Conservation (phyloP, 2,113 vertebrate species). For the Chlamydotis undulata region DNA sequence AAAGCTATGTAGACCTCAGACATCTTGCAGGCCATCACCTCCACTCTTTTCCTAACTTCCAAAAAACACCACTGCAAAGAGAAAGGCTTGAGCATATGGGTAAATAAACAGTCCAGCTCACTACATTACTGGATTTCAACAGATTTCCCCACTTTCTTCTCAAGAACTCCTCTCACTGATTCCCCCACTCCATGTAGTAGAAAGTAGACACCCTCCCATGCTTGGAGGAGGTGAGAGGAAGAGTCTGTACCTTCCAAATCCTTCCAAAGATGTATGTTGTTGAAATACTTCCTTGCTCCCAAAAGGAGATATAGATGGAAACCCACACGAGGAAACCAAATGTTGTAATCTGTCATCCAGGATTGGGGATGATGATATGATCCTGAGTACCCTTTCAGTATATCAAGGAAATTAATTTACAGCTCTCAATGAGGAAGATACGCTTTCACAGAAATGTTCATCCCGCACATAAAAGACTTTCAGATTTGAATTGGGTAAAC, state of each 20-base stretch:
- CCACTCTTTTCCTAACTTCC: background rate
- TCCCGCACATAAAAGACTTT: background rate
- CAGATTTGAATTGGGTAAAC: background rate
- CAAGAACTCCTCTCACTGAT: background rate
- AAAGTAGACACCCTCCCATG: background rate
- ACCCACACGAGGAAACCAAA: background rate
- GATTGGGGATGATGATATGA: background rate
- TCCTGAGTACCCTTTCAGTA: background rate
- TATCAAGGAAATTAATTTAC: background rate
- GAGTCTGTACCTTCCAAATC: background rate
- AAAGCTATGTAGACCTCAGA: background rate
- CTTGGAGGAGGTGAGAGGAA: background rate
- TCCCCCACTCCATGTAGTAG: background rate
- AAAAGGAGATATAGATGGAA: background rate
- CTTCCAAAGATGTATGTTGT: background rate
- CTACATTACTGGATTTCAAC: background rate
- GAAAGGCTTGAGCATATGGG: background rate
- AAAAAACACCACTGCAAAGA: background rate
- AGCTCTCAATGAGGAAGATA: background rate
- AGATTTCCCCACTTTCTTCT: background rate
- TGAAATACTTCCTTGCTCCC: background rate
- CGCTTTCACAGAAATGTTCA: background rate
- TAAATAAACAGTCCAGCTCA: background rate
- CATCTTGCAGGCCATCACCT: background rate
- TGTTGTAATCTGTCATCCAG: background rate